Percentiles rank a stretch among this genome's conserved stretches.
phyloP scores from a whole-genome alignment of 2,797 vertebrate species.

The Emydoidea blandingii region DNA sequence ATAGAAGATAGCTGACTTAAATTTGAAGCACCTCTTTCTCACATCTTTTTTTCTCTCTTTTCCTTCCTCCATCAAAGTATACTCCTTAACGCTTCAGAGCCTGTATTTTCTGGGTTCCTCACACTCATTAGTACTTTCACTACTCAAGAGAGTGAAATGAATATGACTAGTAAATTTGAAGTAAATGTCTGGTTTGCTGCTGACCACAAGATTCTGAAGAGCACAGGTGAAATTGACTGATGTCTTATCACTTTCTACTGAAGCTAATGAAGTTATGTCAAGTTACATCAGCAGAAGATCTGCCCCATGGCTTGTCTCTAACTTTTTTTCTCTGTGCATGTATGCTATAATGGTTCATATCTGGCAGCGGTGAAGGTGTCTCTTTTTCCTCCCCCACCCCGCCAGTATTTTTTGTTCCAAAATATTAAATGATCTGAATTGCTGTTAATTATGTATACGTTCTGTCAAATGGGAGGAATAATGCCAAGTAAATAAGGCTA shows the following conservation, averaged over 20 bases:
- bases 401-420: background rate
- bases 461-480: conserved; percentile 6
- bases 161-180: background rate
- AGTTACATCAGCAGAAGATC: conserved; percentile 21
- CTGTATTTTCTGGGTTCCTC: conserved; percentile 1
- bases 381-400: conserved; percentile 21
- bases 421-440: conserved; percentile 37
- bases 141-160: background rate
- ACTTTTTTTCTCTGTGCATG: conserved; percentile 24
- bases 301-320: conserved; percentile 45
- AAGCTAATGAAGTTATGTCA: conserved; percentile 5
- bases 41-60: conserved; percentile 53
- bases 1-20: conserved; percentile 39
- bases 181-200: background rate
- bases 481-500: background rate
- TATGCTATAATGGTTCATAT: conserved; percentile 12
- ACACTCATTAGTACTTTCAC: background rate
- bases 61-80: conserved; percentile 21
- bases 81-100: background rate
- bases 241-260: background rate
- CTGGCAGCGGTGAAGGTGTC: conserved; percentile 5
- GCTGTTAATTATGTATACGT: conserved; percentile 33
- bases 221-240: background rate
- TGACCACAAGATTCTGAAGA: background rate
- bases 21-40: conserved; percentile 31